Conservation (phyloP, 2,113 vertebrate genomes). For the Tylochromis polylepis region DNA sequence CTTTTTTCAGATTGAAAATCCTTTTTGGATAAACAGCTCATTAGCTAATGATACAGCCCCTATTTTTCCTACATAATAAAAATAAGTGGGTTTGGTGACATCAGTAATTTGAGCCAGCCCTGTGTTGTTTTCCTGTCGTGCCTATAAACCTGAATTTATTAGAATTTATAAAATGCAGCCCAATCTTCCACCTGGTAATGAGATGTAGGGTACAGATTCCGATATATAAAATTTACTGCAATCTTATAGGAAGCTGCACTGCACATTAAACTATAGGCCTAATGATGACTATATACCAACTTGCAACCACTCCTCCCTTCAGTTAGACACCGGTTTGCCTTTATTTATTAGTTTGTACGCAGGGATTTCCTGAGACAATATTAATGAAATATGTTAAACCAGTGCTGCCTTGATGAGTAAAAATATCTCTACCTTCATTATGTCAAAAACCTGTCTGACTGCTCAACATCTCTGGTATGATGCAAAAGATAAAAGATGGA, state of each 20-base stretch:
- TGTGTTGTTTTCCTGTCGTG: not conserved
- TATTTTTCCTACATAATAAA: not conserved
- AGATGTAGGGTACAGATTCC: not conserved
- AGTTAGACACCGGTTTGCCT: not conserved
- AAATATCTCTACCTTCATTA: not conserved
- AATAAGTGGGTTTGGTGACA: not conserved
- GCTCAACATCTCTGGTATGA: not conserved
- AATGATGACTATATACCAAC: not conserved
- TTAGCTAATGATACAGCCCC: not conserved
- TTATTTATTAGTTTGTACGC: not conserved
- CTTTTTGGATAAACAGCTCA: not conserved
- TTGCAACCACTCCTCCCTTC: not conserved
- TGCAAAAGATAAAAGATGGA: not conserved
- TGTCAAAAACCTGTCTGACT: not conserved
- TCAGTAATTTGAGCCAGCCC: not conserved
- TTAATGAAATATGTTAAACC: not conserved
- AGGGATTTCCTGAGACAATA: not conserved
- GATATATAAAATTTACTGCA: not conserved
- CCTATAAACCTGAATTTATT: not conserved
- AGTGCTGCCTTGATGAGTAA: not conserved
- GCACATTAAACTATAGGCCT: not conserved
- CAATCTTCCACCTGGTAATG: not conserved
- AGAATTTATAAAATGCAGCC: not conserved
- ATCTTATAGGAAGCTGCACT: not conserved
- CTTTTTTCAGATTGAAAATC: not conserved